Conservation (phyloP, 2,888 invertebrate genomes). For the Ceramica pisi region DNA sequence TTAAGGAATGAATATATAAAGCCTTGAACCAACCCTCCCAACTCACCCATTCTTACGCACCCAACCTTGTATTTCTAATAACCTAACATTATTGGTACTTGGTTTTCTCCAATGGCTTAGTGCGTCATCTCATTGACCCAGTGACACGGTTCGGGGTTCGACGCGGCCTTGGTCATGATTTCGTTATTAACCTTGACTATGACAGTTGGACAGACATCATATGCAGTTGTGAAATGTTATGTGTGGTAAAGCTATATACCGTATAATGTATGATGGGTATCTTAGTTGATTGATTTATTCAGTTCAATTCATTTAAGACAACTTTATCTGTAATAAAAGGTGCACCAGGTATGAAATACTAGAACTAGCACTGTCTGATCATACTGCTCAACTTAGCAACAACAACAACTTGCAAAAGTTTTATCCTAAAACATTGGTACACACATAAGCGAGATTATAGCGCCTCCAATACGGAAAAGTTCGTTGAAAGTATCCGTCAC, state of each 20-base stretch:
- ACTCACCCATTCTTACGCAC: not conserved
- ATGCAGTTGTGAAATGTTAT: constrained; percentile 42
- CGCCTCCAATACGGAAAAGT: no score
- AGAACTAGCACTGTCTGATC: no score
- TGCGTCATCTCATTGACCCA: constrained; percentile 56
- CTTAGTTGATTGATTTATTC: no score
- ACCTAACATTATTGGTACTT: constrained; percentile 5
- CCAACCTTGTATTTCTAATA: constrained; percentile 31
- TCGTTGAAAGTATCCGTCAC: no score
- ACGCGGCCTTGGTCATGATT: constrained; percentile 47
- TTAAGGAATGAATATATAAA: not conserved
- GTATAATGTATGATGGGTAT: not conserved
- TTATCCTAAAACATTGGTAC: no score
- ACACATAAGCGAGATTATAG: no score
- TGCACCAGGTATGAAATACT: no score
- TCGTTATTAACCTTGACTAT: constrained; percentile 34
- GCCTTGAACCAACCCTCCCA: constrained; percentile 6
- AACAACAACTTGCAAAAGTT: no score
- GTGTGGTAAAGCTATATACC: not conserved
- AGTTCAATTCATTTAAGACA: no score
- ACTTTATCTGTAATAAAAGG: no score
- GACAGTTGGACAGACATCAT: constrained; percentile 4
- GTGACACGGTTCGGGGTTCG: constrained; percentile 41
- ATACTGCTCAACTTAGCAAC: no score
- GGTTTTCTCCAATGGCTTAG: constrained; percentile 42